Evolutionary conservation across 2,888 invertebrate genomes (phyloP).

Genomic region (Tiliacea aurago): DNA sequence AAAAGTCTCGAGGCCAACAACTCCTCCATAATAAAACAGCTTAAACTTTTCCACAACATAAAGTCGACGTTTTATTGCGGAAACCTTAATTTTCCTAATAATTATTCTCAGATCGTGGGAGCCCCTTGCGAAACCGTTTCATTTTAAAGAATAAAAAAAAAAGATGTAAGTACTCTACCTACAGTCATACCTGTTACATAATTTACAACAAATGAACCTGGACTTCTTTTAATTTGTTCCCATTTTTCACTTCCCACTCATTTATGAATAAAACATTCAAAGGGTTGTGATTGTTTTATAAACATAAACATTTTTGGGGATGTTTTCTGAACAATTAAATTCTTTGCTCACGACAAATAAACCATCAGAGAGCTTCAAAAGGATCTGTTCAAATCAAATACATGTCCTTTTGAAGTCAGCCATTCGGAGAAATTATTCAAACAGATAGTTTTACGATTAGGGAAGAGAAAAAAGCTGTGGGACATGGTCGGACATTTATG

Average conservation of each 20-base stretch:
- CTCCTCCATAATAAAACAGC: constrained; percentile 42
- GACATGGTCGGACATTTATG: constrained; percentile 81
- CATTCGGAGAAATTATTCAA: constrained; percentile 85
- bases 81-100: constrained; percentile 70
- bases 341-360: constrained; percentile 40
- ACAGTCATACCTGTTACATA: constrained; percentile 51
- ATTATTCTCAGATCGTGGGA: constrained; percentile 68
- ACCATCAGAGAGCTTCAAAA: constrained; percentile 49
- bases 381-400: constrained; percentile 66
- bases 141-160: constrained; percentile 46
- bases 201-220: constrained; percentile 56
- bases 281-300: constrained; percentile 54
- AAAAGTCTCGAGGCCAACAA: constrained; percentile 42
- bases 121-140: constrained; percentile 54
- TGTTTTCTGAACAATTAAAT: constrained; percentile 56
- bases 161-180: constrained; percentile 30
- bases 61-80: constrained; percentile 56
- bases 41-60: constrained; percentile 51
- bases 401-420: constrained; percentile 82
- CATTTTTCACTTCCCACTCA: constrained; percentile 42
- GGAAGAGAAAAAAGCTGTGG: constrained; percentile 70
- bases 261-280: constrained; percentile 61
- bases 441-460: constrained; percentile 80
- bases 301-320: constrained; percentile 51
- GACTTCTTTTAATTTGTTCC: constrained; percentile 55